A percentile compares a stretch with the other conserved stretches of the same genome.
These are phyloP conservation scores for Homarus gammarus DNA, from an alignment of 2,888 invertebrate genomes.

Conservation along the genomic window DNA sequence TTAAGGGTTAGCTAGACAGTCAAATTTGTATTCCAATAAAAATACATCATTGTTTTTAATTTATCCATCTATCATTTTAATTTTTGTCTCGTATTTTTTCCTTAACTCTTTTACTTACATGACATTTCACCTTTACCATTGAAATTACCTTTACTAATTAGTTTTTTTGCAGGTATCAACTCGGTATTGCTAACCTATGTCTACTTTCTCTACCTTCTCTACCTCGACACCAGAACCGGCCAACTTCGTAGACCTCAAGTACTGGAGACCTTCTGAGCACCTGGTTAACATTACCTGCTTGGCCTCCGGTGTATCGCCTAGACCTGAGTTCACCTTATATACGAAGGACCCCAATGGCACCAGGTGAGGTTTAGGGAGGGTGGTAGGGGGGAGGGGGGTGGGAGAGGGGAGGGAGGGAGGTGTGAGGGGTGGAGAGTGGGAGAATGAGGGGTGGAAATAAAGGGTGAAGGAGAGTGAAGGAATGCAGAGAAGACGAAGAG, in stretches of 20 bases:
- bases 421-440: background rate
- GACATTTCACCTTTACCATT: no score
- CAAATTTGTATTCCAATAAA: no score
- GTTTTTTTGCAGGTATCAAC: no score
- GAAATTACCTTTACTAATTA: no score
- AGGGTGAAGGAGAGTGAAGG: background rate
- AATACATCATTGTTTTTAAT: no score
- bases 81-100: no score
- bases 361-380: conserved; percentile 32
- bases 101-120: no score
- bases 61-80: no score
- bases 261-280: conserved; percentile 68
- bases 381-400: background rate
- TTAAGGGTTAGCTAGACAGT: no score
- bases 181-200: no score
- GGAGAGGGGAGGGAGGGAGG: background rate
- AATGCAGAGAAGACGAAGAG: background rate
- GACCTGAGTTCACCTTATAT: conserved; percentile 43
- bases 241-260: conserved; percentile 38
- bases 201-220: no score
- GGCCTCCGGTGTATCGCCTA: conserved; percentile 42
- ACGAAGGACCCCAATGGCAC: conserved; percentile 12
- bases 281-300: conserved; percentile 64
- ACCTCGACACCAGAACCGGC: conserved; percentile 56
- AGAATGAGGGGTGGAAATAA: background rate